Evolutionary conservation across 2,113 vertebrate genomes (phyloP).

Genomic region (Rallus limicola): DNA sequence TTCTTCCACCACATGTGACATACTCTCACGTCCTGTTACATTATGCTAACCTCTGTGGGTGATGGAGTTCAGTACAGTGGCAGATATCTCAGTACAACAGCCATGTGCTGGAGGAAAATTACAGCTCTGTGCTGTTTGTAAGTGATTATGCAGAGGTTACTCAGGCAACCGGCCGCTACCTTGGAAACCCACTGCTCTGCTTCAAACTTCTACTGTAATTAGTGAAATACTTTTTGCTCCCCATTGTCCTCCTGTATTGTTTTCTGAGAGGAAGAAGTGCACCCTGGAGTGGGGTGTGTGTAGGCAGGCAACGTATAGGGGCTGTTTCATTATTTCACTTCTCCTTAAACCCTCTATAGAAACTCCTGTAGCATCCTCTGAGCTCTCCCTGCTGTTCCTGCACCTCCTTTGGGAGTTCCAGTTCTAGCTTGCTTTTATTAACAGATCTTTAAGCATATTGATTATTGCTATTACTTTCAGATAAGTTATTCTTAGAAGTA

Average conservation of each 20-base stretch:
- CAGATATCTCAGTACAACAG: background rate
- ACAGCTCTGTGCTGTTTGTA: constrained; percentile 27
- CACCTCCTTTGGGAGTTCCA: background rate
- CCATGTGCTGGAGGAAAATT: constrained; percentile 50
- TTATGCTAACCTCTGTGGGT: constrained; percentile 13
- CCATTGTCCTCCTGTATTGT: constrained; percentile 3
- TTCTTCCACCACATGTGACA: background rate
- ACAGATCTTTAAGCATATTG: background rate
- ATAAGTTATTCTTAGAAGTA: background rate
- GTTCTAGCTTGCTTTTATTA: background rate
- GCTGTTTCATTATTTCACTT: background rate
- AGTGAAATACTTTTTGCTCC: constrained; percentile 44
- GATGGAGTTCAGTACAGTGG: constrained; percentile 10
- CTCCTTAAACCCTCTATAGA: background rate
- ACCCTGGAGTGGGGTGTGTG: background rate
- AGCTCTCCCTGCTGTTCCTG: background rate
- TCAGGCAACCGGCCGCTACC: constrained; percentile 51
- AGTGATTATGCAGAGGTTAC: constrained; percentile 49
- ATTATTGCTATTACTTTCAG: background rate
- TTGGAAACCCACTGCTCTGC: constrained; percentile 33
- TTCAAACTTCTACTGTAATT: constrained; percentile 48
- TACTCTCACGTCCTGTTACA: background rate
- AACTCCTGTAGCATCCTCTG: background rate
- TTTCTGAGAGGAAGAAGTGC: background rate
- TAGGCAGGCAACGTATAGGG: background rate